A percentile compares a stretch with the other conserved stretches of the same genome.
Conservation (phyloP, 2,888 invertebrate species). For the Nephrocerus scutellatus region DNA sequence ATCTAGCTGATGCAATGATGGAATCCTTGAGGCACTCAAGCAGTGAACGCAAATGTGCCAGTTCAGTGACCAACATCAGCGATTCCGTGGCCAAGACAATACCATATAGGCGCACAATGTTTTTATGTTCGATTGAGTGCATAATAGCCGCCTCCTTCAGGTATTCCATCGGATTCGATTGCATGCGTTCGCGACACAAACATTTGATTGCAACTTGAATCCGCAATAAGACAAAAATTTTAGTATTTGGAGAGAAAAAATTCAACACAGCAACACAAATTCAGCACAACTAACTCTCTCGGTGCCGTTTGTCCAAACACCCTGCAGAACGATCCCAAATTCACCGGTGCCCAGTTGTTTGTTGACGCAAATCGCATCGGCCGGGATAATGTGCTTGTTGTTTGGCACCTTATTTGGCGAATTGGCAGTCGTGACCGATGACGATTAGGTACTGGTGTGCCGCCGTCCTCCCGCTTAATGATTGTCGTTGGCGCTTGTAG, state of each 20-base stretch:
- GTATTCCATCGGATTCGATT: constrained; percentile 93
- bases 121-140: constrained; percentile 95
- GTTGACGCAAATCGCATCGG: constrained; percentile 85
- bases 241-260: background rate
- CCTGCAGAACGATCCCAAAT: constrained; percentile 97
- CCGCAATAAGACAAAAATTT: constrained; percentile 47
- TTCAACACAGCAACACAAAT: constrained; percentile 10
- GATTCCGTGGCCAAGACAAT: constrained; percentile 90
- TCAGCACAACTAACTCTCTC: constrained; percentile 69
- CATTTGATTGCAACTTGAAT: constrained; percentile 97
- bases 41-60: constrained; percentile 90
- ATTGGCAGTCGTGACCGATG: constrained; percentile 40
- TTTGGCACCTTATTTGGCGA: constrained; percentile 46
- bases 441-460: constrained; percentile 10
- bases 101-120: constrained; percentile 94
- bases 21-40: constrained; percentile 94
- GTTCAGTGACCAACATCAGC: constrained; percentile 77
- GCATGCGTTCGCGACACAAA: constrained; percentile 88
- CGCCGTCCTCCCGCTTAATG: constrained; percentile 39
- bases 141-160: constrained; percentile 97
- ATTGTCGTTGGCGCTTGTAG: constrained; percentile 51
- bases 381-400: constrained; percentile 83
- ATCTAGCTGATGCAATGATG: no score
- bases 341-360: constrained; percentile 95
- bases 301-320: constrained; percentile 92